Percentiles rank a stretch among this genome's conserved stretches.
These are phyloP conservation scores for Emmelina monodactyla DNA, from an alignment of 2,888 invertebrate genomes.

Conservation along the genomic window DNA sequence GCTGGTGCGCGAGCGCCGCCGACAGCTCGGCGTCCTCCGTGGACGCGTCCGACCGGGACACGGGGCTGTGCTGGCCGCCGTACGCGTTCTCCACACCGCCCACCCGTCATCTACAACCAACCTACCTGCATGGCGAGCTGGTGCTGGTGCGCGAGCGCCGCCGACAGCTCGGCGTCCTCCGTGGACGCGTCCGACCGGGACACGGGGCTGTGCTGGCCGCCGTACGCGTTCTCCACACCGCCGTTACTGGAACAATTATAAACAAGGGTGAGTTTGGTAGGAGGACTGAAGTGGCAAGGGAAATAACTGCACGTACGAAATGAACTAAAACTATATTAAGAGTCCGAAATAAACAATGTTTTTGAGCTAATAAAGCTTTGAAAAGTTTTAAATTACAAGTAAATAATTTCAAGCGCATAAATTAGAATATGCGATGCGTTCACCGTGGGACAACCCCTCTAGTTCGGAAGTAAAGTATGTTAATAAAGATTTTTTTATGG, in stretches of 20 bases:
- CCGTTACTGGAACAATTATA: slow-evolving; percentile 55
- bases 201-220: slow-evolving; percentile 60
- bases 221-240: slow-evolving; percentile 60
- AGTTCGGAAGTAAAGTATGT: no score
- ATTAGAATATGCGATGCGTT: no score
- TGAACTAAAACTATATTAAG: no score
- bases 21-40: slow-evolving; percentile 62
- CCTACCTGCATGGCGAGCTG: slow-evolving; percentile 61
- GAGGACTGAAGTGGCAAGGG: no score
- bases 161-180: slow-evolving; percentile 60
- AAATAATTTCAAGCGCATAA: no score
- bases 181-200: slow-evolving; percentile 63
- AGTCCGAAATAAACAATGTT: no score
- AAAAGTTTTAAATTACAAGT: no score
- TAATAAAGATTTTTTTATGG: no score
- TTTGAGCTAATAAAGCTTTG: no score
- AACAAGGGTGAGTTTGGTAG: no score
- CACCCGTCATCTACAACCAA: not conserved
- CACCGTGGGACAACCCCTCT: no score
- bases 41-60: slow-evolving; percentile 62
- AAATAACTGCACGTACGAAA: no score
- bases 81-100: not conserved
- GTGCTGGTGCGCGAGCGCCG: slow-evolving; percentile 57
- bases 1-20: slow-evolving; percentile 31
- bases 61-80: slow-evolving; percentile 18